A percentile compares a stretch with the other conserved stretches of the same genome.
phyloP scores from a whole-genome alignment of 2,888 invertebrate genomes.

The Eupeodes luniger region DNA sequence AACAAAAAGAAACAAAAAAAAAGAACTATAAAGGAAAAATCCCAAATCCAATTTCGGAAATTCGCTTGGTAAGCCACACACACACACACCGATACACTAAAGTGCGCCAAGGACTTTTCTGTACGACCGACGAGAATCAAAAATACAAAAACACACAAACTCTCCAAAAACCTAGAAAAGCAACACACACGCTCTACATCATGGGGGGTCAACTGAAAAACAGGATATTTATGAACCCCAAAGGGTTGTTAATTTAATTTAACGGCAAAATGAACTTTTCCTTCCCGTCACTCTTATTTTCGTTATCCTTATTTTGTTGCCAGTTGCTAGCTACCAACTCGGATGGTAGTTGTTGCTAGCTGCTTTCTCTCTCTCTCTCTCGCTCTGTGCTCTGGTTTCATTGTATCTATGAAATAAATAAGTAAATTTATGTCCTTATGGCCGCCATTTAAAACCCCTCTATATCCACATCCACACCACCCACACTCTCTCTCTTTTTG shows the following conservation, averaged over 20 bases:
- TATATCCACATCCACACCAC: no score
- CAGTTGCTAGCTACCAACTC: no score
- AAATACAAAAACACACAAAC: not conserved
- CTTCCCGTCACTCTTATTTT: not conserved
- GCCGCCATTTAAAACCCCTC: conserved; percentile 32
- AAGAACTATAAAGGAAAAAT: conserved; percentile 20
- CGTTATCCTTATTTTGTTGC: not conserved
- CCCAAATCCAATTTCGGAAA: conserved; percentile 61
- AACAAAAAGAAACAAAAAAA: not conserved
- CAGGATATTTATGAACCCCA: conserved; percentile 73
- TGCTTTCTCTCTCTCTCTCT: not conserved
- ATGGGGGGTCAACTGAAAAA: conserved; percentile 70
- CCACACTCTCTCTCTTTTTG: not conserved
- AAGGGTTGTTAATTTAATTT: conserved; percentile 75
- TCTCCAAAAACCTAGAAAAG: not conserved
- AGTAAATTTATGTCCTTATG: conserved; percentile 40
- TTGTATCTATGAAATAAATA: conserved; percentile 20
- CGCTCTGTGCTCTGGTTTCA: conserved; percentile 4
- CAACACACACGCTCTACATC: conserved; percentile 35
- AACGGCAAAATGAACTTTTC: conserved; percentile 72
- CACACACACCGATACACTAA: conserved; percentile 38
- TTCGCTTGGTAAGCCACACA: conserved; percentile 56
- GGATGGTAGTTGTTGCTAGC: not conserved
- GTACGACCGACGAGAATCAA: not conserved
- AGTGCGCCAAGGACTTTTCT: conserved; percentile 49